These are phyloP conservation scores for Euphydryas editha DNA, from an alignment of 2,888 invertebrate species.

Conservation along the genomic window DNA sequence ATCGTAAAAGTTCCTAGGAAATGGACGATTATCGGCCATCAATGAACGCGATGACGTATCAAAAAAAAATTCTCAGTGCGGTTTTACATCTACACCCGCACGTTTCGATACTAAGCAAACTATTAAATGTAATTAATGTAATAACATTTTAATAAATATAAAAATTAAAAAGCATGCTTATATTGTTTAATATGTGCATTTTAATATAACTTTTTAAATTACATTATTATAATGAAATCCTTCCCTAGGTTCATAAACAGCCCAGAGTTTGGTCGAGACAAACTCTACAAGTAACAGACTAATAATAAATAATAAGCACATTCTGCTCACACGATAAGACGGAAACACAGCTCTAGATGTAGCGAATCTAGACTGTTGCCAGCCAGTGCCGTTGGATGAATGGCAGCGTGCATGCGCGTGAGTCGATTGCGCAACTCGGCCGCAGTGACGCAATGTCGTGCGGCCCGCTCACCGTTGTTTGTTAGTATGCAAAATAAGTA, in stretches of 20 bases:
- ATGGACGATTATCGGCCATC: slow-evolving; percentile 59
- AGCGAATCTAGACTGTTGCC: slow-evolving; percentile 61
- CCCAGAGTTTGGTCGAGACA: slow-evolving; percentile 33
- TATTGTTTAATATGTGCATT: slow-evolving; percentile 18
- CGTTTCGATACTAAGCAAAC: not conserved
- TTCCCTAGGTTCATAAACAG: slow-evolving; percentile 35
- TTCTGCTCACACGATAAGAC: slow-evolving; percentile 44
- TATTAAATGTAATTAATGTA: slow-evolving; percentile 2
- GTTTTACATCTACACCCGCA: not conserved
- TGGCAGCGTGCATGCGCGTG: slow-evolving; percentile 71
- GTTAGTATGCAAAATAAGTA: slow-evolving; percentile 78
- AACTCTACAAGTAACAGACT: slow-evolving; percentile 39
- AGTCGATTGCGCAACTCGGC: slow-evolving; percentile 54
- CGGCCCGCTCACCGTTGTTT: slow-evolving; percentile 65
- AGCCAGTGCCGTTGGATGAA: slow-evolving; percentile 69
- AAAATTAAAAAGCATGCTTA: slow-evolving; percentile 4
- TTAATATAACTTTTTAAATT: slow-evolving; percentile 27
- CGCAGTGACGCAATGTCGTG: slow-evolving; percentile 72
- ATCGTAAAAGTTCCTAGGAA: slow-evolving; percentile 68
- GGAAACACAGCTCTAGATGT: slow-evolving; percentile 46
- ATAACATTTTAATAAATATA: slow-evolving; percentile 3
- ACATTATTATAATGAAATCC: slow-evolving; percentile 34
- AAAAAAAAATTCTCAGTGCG: not conserved
- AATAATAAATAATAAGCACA: slow-evolving; percentile 37
- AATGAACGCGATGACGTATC: slow-evolving; percentile 53